Evolutionary conservation across 2,797 vertebrate species (phyloP), one percentile per base, ranked within the genome.

Genomic region (Crax fasciolata): DNA sequence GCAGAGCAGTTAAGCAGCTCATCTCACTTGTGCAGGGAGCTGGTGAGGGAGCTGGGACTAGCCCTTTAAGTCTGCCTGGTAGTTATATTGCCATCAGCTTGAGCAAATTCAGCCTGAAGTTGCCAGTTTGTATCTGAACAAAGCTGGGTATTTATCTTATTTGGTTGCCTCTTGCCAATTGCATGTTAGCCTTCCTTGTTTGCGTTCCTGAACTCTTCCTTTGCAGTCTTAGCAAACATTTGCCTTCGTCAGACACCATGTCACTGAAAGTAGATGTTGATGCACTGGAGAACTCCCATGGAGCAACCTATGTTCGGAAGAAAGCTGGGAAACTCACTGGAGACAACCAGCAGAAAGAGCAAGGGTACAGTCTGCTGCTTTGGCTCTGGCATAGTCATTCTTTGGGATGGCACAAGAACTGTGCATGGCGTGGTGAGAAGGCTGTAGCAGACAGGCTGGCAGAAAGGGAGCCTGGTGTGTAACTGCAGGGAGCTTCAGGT

Each of bases 241-340:
- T 99, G 27, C 99, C 99, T 5, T 99, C 99, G 1, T 98, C 99
- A 0, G 99, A 99, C 77, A 97, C 98, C 30, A 98, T 99, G 99
- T 99, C 99, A 57, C 98, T 99, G 71, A 99, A 99, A 54, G 99
- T 99, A 73, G 99, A 99, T 49, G 98, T 99, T 21, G 99, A 99
- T 62, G 99, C 99, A 24, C 98, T 99, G 96, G 99, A 99, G 98
- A 99, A 99, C 97, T 99, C 99, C 16, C 99, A 99, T 52, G 99
- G 99, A 83, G 99, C 99, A 74, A 99, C 99, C 0, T 99, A 99
- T 5, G 94, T 99, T 97, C 98, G 99, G 96, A 99, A 99, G 97
- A 99, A 99, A 81, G 98, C 99, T 8, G 98, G 98, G 12, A 99
- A 99, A 95, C 98, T 98, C 28, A 88, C 98, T 1, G 99, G 98